These are phyloP conservation scores for Biston stratarius DNA, from an alignment of 2,888 invertebrate species.

Conservation along the genomic window DNA sequence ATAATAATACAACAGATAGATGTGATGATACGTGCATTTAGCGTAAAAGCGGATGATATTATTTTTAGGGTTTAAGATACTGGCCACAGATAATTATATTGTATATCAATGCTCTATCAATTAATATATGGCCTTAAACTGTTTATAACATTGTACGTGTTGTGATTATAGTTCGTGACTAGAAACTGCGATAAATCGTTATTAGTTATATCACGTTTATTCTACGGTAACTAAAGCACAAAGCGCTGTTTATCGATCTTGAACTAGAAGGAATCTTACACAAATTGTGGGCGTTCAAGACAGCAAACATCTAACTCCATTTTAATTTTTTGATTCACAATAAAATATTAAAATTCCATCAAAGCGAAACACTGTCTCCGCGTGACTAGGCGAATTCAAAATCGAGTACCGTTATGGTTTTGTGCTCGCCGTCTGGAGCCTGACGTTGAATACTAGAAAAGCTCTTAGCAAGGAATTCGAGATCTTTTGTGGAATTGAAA, in stretches of 20 bases:
- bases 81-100: not conserved
- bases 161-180: constrained; percentile 71
- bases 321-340: constrained; percentile 19
- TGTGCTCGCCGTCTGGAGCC: constrained; percentile 48
- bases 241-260: constrained; percentile 21
- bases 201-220: constrained; percentile 67
- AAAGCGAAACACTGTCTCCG: constrained; percentile 50
- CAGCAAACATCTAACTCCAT: not conserved
- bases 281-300: constrained; percentile 18
- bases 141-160: constrained; percentile 60
- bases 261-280: constrained; percentile 18
- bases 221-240: constrained; percentile 37
- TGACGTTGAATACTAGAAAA: constrained; percentile 54
- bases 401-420: constrained; percentile 63
- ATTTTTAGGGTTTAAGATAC: not conserved
- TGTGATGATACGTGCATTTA: not conserved
- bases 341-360: constrained; percentile 36
- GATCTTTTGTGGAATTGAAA: constrained; percentile 60
- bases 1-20: not conserved
- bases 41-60: too few relatives aligned
- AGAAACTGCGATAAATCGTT: constrained; percentile 61
- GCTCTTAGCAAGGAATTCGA: constrained; percentile 52
- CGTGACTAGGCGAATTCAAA: constrained; percentile 58
- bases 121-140: constrained; percentile 30
- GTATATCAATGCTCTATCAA: constrained; percentile 31